Base-by-base conservation (phyloP, 2,113 vertebrate species). In the Verasper variegatus region DNA sequence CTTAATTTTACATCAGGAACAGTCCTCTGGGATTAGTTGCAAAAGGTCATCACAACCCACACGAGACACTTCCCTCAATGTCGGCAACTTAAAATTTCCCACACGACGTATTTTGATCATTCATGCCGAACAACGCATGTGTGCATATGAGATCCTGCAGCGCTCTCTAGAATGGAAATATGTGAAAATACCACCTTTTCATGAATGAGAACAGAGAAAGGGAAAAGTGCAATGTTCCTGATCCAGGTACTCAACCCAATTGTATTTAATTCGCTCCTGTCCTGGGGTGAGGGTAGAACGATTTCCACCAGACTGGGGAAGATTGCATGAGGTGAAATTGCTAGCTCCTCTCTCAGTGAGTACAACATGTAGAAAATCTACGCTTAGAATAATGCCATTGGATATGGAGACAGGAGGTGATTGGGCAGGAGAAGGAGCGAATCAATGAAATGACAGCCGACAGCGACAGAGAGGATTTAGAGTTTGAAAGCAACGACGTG, bases 31-130 rank as follows among this genome's bases (percentile, higher is more conserved):
- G 68, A 67, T 45, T 2, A 0, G 6, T 20, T 20, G 18, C 14
- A 58, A 74, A 79, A 84, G 72, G 60, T 67, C 49, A 71, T 60
- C 9, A 15, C 2, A 1, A 42, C 62, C 42, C 68, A 68, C 66
- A 45, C 23, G 31, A 42, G 26, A 79, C 18, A 31, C 54, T 64
- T 56, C 21, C 61, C 20, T 69, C 69, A 49, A 31, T 14, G 23
- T 10, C 15, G 31, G 17, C 20, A 12, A 58, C 13, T 77, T 71
- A 61, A 70, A 52, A 78, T 76, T 79, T 59, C 17, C 20, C 45
- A n/a, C 71, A 75, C 18, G 1, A 0, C 15, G 18, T 64, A 9
- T 66, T 72, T 24, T 70, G 27, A 51, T 61, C 21, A 26, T 35
- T 40, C 37, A 40, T 40, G 37, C 10, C 11, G 10, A 9, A 40